Percentiles rank a stretch among this genome's conserved stretches.
Conservation (phyloP, 2,113 vertebrate species). For the Notarius quadriscutis region DNA sequence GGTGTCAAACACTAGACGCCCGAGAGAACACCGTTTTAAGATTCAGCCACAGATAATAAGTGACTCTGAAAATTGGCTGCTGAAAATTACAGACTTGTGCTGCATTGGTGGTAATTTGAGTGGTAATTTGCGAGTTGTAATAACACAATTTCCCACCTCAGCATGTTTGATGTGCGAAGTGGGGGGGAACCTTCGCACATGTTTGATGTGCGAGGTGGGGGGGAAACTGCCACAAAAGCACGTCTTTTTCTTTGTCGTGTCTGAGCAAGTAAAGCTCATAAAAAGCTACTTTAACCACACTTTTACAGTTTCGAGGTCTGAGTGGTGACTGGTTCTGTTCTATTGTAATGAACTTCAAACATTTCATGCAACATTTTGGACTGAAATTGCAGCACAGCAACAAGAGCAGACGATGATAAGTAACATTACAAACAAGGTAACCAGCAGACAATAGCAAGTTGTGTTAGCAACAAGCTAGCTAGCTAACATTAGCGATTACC, state of each 20-base stretch:
- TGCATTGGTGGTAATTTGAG: not conserved
- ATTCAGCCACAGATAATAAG: not conserved
- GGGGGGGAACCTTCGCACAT: not conserved
- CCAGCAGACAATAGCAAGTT: not conserved
- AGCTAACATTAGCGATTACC: not conserved
- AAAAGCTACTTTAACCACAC: not conserved
- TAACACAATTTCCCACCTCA: not conserved
- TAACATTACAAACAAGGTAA: too few species aligned
- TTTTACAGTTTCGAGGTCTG: not conserved
- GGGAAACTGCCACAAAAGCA: not conserved
- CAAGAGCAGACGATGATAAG: too few species aligned
- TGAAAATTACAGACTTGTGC: not conserved
- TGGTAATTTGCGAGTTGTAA: not conserved
- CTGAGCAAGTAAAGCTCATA: not conserved
- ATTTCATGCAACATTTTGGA: not conserved
- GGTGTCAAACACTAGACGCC: not conserved
- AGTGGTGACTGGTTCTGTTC: not conserved
- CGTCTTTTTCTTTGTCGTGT: too few species aligned
- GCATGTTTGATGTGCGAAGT: not conserved
- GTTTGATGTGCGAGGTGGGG: not conserved
- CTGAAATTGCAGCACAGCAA: not conserved
- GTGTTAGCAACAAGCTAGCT: not conserved
- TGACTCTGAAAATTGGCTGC: not conserved
- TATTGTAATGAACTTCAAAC: not conserved
- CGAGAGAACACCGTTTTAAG: not conserved